These are phyloP conservation scores for Sebastes trivittatus DNA, from an alignment of 2,797 vertebrate species.

Conservation along the genomic window DNA sequence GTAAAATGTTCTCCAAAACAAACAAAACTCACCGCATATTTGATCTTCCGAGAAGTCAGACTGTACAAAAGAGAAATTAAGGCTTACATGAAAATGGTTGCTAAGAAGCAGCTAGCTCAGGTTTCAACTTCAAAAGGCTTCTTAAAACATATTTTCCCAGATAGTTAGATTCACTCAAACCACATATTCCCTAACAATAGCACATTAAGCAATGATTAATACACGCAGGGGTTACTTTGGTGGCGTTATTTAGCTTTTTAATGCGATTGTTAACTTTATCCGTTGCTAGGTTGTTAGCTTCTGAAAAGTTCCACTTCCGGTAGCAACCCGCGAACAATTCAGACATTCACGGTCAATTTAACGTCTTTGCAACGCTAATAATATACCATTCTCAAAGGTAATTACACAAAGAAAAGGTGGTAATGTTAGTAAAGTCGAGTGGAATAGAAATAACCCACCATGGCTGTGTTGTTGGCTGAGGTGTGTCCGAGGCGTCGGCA, in stretches of 20 bases:
- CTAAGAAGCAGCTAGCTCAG: constrained; percentile 3
- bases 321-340: constrained; percentile 33
- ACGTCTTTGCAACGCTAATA: neutral
- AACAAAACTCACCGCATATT: constrained; percentile 81
- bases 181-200: accelerated
- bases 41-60: constrained; percentile 89
- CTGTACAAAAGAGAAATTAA: constrained; percentile 81
- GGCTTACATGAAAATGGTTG: constrained; percentile 56
- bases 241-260: neutral
- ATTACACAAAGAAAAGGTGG: neutral
- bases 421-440: too few species aligned
- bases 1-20: constrained; percentile 19
- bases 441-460: constrained; percentile 71
- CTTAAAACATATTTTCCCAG: neutral
- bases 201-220: neutral
- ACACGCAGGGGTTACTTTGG: neutral
- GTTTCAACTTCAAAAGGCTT: neutral
- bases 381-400: accelerated
- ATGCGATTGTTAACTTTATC: neutral
- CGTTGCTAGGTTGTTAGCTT: constrained; percentile 60
- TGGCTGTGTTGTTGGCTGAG: constrained; percentile 57
- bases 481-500: constrained; percentile 59
- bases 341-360: neutral
- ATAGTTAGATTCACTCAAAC: neutral
- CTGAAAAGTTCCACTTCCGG: constrained; percentile 76